Conservation (phyloP, 2,113 vertebrate species). For the Ursus arctos region DNA sequence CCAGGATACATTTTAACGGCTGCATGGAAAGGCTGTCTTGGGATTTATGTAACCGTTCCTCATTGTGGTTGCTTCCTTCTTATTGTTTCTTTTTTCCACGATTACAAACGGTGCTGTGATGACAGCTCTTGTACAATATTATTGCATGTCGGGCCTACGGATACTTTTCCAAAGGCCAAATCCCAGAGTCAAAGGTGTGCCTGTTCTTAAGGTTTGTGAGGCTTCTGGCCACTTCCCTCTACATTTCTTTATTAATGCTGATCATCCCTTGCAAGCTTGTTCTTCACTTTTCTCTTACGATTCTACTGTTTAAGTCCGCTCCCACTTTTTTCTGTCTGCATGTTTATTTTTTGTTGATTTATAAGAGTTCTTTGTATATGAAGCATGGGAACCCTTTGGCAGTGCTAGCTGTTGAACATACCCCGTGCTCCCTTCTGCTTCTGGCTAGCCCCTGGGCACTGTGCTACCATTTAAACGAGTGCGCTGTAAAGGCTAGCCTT, state of each 20-base stretch:
- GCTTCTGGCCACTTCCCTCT: too few relatives aligned
- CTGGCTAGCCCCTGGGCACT: not conserved
- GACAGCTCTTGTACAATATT: fast-evolving
- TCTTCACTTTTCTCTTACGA: not conserved
- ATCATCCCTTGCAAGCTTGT: not conserved
- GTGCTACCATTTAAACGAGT: not conserved
- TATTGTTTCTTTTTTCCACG: not conserved
- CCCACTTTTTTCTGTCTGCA: fast-evolving
- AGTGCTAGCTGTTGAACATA: not conserved
- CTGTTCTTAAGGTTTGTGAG: not conserved
- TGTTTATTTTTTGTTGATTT: not conserved
- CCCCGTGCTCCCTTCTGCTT: not conserved
- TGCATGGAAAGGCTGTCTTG: fast-evolving
- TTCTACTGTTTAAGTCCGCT: not conserved
- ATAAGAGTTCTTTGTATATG: not conserved
- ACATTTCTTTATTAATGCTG: not conserved
- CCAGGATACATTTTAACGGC: fast-evolving
- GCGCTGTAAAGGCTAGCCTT: too few relatives aligned
- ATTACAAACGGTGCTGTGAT: not conserved
- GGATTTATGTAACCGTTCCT: not conserved
- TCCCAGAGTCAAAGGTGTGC: not conserved
- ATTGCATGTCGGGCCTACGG: not conserved
- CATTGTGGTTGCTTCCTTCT: fast-evolving
- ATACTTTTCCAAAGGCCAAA: not conserved
- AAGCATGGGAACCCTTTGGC: not conserved